phyloP scores from a whole-genome alignment of 2,113 vertebrate species.

The Myotis yumanensis region DNA sequence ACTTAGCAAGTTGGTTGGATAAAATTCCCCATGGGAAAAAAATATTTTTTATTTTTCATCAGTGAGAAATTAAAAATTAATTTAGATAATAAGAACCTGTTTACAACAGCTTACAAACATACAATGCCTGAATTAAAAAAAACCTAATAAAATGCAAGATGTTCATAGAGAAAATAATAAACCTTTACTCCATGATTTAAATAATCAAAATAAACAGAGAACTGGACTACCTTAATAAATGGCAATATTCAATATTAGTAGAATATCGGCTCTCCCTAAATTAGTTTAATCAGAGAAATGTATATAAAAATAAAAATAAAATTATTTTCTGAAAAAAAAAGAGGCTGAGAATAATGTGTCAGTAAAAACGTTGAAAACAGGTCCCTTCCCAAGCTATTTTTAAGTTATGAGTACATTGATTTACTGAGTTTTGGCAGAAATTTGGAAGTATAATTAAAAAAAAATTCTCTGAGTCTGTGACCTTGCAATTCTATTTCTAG shows the following conservation, averaged over 20 bases:
- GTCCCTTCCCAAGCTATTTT: slow-evolving; percentile 36
- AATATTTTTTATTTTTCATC: neutral
- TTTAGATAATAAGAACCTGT: neutral
- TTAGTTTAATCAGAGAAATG: neutral
- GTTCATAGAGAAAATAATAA: slow-evolving; percentile 27
- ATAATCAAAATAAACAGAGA: neutral
- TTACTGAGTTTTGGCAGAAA: slow-evolving; percentile 40
- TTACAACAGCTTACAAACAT: neutral
- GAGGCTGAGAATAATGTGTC: neutral
- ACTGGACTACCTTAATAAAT: neutral
- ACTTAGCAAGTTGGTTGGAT: neutral
- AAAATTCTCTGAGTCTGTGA: slow-evolving; percentile 35
- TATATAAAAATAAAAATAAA: slow-evolving; percentile 33
- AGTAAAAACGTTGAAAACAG: slow-evolving; percentile 5
- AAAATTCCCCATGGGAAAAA: neutral
- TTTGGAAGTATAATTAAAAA: slow-evolving; percentile 61
- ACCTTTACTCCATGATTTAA: slow-evolving; percentile 17
- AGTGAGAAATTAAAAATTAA: slow-evolving; percentile 16
- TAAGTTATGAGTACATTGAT: slow-evolving; percentile 17
- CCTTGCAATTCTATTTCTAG: slow-evolving; percentile 38
- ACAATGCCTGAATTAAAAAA: neutral
- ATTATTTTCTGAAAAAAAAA: slow-evolving; percentile 39
- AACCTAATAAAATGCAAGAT: neutral
- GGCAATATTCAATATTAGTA: neutral
- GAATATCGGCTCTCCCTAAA: neutral